These are phyloP conservation scores for Morus bassanus DNA, from an alignment of 2,797 vertebrate species.

Conservation along the genomic window DNA sequence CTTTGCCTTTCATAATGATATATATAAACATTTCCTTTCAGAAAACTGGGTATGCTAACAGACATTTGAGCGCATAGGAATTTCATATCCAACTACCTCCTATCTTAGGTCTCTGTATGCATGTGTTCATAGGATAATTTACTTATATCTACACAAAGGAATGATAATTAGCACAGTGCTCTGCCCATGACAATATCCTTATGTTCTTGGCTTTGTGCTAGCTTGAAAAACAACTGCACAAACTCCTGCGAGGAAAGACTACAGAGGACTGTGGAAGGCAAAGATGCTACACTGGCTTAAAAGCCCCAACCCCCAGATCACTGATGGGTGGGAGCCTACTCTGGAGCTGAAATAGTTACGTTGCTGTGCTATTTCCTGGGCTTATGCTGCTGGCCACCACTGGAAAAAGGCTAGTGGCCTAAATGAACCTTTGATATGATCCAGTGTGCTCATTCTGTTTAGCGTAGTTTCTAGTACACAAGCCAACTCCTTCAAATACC, in stretches of 20 bases:
- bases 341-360: background rate
- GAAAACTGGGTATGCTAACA: background rate
- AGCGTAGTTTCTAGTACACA: background rate
- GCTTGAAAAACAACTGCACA: background rate
- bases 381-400: background rate
- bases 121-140: background rate
- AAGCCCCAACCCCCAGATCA: background rate
- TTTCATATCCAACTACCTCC: background rate
- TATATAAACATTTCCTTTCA: background rate
- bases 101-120: fast-evolving
- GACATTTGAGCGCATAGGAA: background rate
- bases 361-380: background rate
- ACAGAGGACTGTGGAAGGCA: background rate
- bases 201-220: background rate
- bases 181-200: background rate
- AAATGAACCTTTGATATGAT: background rate
- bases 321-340: background rate
- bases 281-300: background rate
- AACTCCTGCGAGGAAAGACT: background rate
- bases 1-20: background rate
- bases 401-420: background rate
- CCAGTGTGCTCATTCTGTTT: background rate
- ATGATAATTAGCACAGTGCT: background rate
- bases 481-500: background rate
- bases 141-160: background rate